Percentiles rank a stretch among this genome's conserved stretches.
Conservation (phyloP, 2,888 invertebrate genomes). For the Rhynchonema sp. region DNA sequence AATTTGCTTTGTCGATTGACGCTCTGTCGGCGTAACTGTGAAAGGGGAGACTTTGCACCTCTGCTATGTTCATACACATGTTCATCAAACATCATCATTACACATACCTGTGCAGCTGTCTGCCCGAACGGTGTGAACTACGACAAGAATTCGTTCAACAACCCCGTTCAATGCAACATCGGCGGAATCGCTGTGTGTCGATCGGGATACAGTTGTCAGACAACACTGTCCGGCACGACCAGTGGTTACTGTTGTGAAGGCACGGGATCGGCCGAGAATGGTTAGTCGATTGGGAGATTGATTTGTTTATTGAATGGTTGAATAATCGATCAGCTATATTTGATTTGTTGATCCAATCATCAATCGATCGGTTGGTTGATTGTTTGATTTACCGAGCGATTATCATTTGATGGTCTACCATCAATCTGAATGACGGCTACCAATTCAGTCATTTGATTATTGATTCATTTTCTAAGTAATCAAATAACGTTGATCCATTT, state of each 20-base stretch:
- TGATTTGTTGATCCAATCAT: no score
- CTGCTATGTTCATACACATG: no score
- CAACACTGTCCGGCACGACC: slow-evolving; percentile 7
- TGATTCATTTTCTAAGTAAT: background rate
- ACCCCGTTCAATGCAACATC: slow-evolving; percentile 20
- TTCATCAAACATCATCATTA: no score
- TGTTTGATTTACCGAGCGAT: no score
- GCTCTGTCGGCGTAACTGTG: no score
- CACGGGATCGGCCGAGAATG: background rate
- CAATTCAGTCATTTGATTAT: no score
- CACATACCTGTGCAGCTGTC: slow-evolving; percentile 2
- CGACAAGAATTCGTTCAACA: slow-evolving; percentile 12
- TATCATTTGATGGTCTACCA: no score
- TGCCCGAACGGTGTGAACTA: background rate
- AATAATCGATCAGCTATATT: background rate
- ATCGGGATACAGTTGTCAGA: slow-evolving; percentile 22
- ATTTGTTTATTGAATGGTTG: background rate
- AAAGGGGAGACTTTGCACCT: no score
- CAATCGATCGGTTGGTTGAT: no score
- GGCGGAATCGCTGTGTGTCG: slow-evolving; percentile 12
- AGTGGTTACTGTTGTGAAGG: background rate
- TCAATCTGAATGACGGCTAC: no score
- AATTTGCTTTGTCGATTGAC: background rate
- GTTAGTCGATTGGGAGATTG: background rate
- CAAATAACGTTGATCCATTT: no score